Conservation (phyloP, 2,113 vertebrate genomes). For the Asarcornis scutulata region DNA sequence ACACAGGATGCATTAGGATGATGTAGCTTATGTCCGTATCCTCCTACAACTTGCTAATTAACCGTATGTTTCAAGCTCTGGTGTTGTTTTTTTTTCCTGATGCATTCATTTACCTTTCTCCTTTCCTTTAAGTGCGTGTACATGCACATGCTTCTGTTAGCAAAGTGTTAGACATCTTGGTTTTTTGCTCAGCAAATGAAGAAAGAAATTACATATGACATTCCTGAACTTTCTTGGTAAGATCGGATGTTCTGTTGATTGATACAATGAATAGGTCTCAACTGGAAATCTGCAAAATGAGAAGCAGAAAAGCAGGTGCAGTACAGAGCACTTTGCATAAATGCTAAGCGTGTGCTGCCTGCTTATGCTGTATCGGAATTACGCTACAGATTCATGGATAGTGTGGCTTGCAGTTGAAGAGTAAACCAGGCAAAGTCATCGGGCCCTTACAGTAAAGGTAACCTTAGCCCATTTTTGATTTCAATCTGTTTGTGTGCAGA, state of each 20-base stretch:
- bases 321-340: neutral
- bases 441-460: neutral
- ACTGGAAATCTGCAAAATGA: neutral
- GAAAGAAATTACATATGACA: neutral
- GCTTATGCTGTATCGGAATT: neutral
- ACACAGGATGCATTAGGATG: neutral
- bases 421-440: neutral
- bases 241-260: neutral
- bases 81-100: neutral
- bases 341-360: neutral
- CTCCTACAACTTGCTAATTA: neutral
- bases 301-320: neutral
- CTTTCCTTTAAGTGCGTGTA: neutral
- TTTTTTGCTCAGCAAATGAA: neutral
- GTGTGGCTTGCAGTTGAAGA: neutral
- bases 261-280: neutral
- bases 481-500: neutral
- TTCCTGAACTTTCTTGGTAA: conserved; percentile 8
- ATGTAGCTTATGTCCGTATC: neutral
- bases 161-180: neutral
- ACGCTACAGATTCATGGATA: neutral
- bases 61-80: neutral
- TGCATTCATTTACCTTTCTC: neutral
- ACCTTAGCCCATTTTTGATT: neutral
- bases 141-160: neutral